Conservation (phyloP, 2,113 vertebrate species). For the Chloropsis hardwickii region DNA sequence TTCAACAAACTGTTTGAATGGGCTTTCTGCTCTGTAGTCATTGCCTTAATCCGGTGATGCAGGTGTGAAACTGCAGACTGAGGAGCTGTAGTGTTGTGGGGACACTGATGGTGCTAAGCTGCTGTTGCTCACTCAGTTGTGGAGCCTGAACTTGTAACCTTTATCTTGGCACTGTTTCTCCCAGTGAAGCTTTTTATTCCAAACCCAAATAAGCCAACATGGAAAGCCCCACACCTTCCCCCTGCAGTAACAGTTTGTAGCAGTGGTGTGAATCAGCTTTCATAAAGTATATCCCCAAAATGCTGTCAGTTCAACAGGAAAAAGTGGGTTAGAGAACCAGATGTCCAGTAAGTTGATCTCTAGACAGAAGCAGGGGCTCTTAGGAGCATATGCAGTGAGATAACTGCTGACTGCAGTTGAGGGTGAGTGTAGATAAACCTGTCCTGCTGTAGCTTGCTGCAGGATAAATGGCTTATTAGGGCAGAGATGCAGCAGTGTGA, state of each 20-base stretch:
- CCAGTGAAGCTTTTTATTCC: not conserved
- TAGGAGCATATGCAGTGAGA: rapidly evolving
- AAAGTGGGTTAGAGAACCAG: not conserved
- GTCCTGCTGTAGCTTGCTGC: not conserved
- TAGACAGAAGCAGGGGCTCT: not conserved
- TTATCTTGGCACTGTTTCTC: not conserved
- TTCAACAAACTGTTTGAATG: not conserved
- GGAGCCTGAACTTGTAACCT: not conserved
- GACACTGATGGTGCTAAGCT: not conserved
- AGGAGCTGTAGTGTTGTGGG: not conserved
- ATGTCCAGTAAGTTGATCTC: not conserved
- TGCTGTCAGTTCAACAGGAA: not conserved
- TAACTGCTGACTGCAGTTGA: not conserved
- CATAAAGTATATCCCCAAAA: not conserved
- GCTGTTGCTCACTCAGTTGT: not conserved
- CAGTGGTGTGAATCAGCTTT: not conserved
- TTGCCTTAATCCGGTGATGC: not conserved
- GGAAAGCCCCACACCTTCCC: not conserved
- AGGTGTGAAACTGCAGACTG: not conserved
- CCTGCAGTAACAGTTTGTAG: not conserved
- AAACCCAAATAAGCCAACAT: not conserved
- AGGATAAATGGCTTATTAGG: not conserved
- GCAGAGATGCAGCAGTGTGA: not conserved
- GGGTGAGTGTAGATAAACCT: not conserved
- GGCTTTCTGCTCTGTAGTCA: not conserved